Base-by-base conservation (phyloP, 2,888 invertebrate genomes). In the Leucozona laternaria region DNA sequence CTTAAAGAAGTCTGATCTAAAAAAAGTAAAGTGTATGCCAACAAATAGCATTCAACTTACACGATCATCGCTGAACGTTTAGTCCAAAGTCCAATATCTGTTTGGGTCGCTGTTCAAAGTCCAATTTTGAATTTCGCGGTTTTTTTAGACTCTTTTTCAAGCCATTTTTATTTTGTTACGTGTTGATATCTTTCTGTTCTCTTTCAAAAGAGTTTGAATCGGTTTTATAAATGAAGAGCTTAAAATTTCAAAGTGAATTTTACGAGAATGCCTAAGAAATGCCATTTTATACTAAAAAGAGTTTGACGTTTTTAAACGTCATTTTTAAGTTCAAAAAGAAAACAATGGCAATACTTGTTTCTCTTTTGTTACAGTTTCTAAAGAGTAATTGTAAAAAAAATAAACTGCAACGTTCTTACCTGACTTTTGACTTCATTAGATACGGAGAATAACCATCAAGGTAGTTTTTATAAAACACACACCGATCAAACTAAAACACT, bases 81-180 rank as follows among this genome's bases (percentile, higher is more conserved):
- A 81, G 90, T 90, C 88, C 90, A 91, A 91, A 91, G 91, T 91
- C 90, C 90, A 89, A 86, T 79, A 88, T 89, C 89, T 89, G 90
- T 90, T 90, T 90, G 90, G 90, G 90, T 90, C 90, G 90, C 88
- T 64, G 90, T 89, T 82, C 90, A 91, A 91, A 91, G 92, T 92
- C 90, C 92, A 92, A 91, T 91, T 91, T 64, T 11, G 78, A 89
- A 91, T 90, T 90, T 89, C 88, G 87, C 88, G 86, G 83, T 79
- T 73, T 71, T 84, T 68, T 64, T 34, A 15, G 0, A 4, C 8
- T 43, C 37, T 73, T 84, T 57, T 17, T 66, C 66, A 53, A 53
- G 58, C 75, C 53, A 37, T 60, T 62, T 34, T 43, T 53, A 7
- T 25, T 25, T n/a, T 28, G 10, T 45, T 60, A 60, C 31, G 25